Evolutionary conservation across 2,113 vertebrate genomes (phyloP), one percentile per base, ranked within the genome.

Genomic region (Rattus rattus): DNA sequence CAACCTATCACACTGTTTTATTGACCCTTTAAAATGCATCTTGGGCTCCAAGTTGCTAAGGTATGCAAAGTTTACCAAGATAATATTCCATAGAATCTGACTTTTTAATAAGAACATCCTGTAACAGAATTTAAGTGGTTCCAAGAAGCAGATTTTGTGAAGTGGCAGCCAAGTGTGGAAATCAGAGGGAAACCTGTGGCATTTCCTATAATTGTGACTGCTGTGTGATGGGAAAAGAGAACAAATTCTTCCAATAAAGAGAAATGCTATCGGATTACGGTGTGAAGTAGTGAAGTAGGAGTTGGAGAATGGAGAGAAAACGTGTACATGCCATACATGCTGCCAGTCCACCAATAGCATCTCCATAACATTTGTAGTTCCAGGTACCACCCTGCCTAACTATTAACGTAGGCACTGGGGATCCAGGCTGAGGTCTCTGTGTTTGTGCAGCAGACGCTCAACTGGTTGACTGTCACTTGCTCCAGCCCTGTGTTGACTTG

Each of bases 131-230:
- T 14, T 7, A 81, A 33, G 9, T 70, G 10, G 36, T 77, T 70
- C n/a, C n/a, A 92, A 97, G 17, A 33, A 92, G 30, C 5, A 92
- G 79, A 90, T 47, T 76, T 86, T 80, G 47, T 88, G 83, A 88
- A 96, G 67, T 81, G 85, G 3, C 73, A 20, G 33, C n/a, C 65
- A 63, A 84, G 36, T 6, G 10, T 87, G 26, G n/a, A 14, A 59
- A 49, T 30, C 22, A 61, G 39, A n/a, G 33, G 3, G 17, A 81
- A 83, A 36, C 17, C 69, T n/a, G 43, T 70, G 49, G 1, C 22
- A 47, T 80, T 88, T 28, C 16, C n/a, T 76, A 12, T 79, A 80
- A 81, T 14, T 80, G 14, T 39, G 11, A 16, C 4, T 33, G 8
- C 11, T 73, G 77, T 73, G 77, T 76, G 92, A 80, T 28, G 10